Evolutionary conservation across 1,140 invertebrate species (phyloP).

Genomic region (Meloidogyne hapla): DNA sequence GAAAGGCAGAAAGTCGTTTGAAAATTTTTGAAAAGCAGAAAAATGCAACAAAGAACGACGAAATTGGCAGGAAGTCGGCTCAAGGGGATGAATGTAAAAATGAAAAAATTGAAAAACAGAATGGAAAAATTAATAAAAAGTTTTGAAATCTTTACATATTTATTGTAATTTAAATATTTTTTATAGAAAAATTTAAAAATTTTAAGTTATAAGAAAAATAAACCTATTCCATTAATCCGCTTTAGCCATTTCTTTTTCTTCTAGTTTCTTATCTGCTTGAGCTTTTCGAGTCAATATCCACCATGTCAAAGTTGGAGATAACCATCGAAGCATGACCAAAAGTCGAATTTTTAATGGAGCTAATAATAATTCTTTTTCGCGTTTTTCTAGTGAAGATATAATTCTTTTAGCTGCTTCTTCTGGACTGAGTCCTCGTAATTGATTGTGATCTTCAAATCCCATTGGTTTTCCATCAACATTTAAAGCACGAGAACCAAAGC

Average conservation of each 20-base stretch:
- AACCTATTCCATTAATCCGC: not conserved
- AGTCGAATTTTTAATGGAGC: conserved; percentile 41
- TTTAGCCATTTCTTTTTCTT: not conserved
- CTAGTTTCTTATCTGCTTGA: conserved; percentile 18
- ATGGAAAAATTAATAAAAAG: no score
- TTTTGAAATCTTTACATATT: no score
- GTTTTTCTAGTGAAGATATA: conserved; percentile 32
- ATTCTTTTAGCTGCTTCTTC: conserved; percentile 38
- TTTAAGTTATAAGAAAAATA: no score
- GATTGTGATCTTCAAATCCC: conserved; percentile 57
- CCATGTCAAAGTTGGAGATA: conserved; percentile 46
- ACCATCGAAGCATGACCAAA: conserved; percentile 34
- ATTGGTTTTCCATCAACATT: conserved; percentile 43
- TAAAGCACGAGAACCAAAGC: conserved; percentile 54
- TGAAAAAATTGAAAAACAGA: not conserved
- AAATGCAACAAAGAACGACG: not conserved
- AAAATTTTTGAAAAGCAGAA: no score
- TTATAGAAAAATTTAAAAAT: no score
- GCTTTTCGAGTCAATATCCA: conserved; percentile 40
- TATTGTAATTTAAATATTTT: not conserved
- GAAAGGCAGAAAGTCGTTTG: no score
- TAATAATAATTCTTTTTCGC: conserved; percentile 42
- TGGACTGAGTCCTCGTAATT: conserved; percentile 45
- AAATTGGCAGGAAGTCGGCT: not conserved
- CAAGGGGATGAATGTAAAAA: not conserved